Conservation (phyloP, 2,797 vertebrate genomes). For the Poeciliopsis gracilis region DNA sequence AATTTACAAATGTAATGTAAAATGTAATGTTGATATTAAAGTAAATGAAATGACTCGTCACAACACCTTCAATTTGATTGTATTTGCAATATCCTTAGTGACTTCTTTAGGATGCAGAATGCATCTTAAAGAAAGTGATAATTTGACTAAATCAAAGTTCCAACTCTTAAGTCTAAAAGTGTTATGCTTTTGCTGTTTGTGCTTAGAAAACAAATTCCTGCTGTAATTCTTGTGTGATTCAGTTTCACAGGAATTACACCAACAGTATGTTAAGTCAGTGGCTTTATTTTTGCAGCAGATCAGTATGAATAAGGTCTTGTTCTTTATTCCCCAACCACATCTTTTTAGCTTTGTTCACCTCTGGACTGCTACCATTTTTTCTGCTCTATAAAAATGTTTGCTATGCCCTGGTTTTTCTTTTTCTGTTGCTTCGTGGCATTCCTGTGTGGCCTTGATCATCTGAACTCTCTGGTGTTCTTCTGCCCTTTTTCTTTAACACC, state of each 20-base stretch:
- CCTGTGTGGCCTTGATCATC: background rate
- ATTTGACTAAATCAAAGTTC: background rate
- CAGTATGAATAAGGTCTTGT: background rate
- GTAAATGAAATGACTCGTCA: background rate
- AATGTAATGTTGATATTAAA: background rate
- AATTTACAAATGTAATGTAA: background rate
- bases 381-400: background rate
- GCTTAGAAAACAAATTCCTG: no score
- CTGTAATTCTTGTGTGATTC: no score
- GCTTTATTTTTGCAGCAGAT: background rate
- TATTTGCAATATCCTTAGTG: background rate
- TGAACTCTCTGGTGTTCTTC: background rate
- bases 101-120: background rate
- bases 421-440: background rate
- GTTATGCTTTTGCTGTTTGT: background rate
- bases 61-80: background rate
- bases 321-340: background rate
- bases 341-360: background rate
- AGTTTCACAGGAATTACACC: background rate
- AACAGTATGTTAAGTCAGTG: background rate
- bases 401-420: background rate
- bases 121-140: background rate
- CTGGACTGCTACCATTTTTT: background rate
- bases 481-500: constrained; percentile 13
- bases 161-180: background rate